phyloP scores from a whole-genome alignment of 1,140 invertebrate species.

The Ruditapes philippinarum region DNA sequence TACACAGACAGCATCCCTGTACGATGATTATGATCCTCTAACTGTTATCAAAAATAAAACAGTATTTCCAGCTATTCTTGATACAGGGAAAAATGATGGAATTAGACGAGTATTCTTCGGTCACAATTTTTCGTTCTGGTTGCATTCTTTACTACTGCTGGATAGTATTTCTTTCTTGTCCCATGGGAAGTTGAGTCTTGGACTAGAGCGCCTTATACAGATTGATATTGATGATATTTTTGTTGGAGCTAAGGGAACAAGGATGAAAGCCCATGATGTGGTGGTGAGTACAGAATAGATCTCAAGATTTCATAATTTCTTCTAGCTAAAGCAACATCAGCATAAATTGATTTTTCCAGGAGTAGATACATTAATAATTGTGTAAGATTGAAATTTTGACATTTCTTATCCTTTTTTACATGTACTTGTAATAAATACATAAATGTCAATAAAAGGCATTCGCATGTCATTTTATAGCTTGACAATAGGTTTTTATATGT shows the following conservation, averaged over 20 bases:
- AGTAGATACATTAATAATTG: too few relatives aligned
- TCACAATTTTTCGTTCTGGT: constrained; percentile 96
- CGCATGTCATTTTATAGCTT: too few relatives aligned
- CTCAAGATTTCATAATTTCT: too few relatives aligned
- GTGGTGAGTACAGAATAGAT: constrained; percentile 88
- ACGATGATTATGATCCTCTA: constrained; percentile 69
- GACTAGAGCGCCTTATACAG: constrained; percentile 95
- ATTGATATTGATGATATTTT: constrained; percentile 99
- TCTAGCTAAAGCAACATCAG: too few relatives aligned
- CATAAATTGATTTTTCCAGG: too few relatives aligned
- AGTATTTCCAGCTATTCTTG: constrained; percentile 89
- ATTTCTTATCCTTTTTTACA: too few relatives aligned
- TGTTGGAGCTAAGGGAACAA: constrained; percentile 94
- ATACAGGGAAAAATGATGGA: constrained; percentile 95
- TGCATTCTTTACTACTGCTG: constrained; percentile 96
- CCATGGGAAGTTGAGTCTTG: constrained; percentile 86
- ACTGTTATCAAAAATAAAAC: constrained; percentile 57
- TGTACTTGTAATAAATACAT: too few relatives aligned
- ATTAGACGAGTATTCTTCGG: constrained; percentile 97
- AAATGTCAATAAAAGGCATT: too few relatives aligned
- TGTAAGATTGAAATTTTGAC: too few relatives aligned
- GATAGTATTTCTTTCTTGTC: constrained; percentile 95
- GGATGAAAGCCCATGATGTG: constrained; percentile 90
- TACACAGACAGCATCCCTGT: constrained; percentile 84
- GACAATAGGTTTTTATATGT: too few relatives aligned